Evolutionary conservation across 2,797 vertebrate species (phyloP).

Genomic region (Tokudaia tokunoshimensis): DNA sequence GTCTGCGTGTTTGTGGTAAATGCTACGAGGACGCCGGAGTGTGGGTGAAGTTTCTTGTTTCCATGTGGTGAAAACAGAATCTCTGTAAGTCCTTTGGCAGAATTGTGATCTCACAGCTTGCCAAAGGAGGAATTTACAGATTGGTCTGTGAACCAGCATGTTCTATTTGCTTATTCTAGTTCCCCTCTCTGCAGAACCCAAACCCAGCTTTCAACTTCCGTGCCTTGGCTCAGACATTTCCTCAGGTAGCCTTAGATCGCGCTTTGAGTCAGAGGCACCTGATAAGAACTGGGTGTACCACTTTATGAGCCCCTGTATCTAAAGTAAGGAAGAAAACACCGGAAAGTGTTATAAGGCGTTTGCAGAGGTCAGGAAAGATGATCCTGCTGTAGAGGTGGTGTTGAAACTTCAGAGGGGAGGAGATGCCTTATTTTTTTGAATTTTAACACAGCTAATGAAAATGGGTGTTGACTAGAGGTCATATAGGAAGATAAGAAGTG

Average conservation of each 20-base stretch:
- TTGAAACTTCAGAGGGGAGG: constrained; percentile 73
- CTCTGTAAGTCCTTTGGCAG: neutral
- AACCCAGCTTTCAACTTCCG: neutral
- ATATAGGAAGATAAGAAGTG: constrained; percentile 73
- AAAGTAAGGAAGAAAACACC: constrained; percentile 55
- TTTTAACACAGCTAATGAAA: constrained; percentile 79
- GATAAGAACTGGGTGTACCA: neutral
- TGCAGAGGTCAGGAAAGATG: constrained; percentile 59
- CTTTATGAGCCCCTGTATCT: neutral
- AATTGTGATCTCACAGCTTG: neutral
- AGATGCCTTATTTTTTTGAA: constrained; percentile 75
- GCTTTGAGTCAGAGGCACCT: constrained; percentile 20
- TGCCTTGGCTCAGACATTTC: constrained; percentile 33
- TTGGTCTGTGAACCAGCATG: neutral
- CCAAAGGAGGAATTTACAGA: neutral
- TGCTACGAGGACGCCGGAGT: neutral
- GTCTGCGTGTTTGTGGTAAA: constrained; percentile 13
- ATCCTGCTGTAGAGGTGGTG: constrained; percentile 15
- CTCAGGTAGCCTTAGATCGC: neutral
- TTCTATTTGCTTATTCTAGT: neutral
- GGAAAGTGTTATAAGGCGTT: constrained; percentile 65
- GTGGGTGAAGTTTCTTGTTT: constrained; percentile 48
- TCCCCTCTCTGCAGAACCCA: constrained; percentile 32
- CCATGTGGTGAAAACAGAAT: constrained; percentile 4
- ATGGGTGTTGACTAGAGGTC: constrained; percentile 72